phyloP scores from a whole-genome alignment of 64 coral and sea anemone genomes.

The Pocillopora verrucosa region DNA sequence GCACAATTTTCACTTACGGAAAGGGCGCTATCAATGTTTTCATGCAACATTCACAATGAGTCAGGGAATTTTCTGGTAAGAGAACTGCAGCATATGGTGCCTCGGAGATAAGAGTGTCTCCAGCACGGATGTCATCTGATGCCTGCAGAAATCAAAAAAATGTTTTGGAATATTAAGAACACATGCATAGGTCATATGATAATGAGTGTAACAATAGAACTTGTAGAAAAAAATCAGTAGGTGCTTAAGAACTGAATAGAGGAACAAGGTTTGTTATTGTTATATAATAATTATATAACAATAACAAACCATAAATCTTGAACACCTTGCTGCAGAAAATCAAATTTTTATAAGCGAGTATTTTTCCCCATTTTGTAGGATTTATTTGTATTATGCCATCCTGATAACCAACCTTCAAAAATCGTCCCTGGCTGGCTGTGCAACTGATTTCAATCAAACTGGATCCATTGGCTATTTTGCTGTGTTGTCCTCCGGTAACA shows the following conservation, averaged over 20 bases:
- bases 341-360: no score
- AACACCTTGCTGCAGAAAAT: no score
- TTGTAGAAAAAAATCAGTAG: no score
- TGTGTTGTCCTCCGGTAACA: constrained; percentile 60
- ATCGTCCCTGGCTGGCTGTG: constrained; percentile 72
- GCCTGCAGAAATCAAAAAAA: constrained; percentile 41
- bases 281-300: no score
- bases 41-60: constrained; percentile 78
- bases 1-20: constrained; percentile 57
- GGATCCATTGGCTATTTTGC: constrained; percentile 84
- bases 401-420: constrained; percentile 57
- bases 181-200: no score
- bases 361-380: background rate
- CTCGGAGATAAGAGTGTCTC: constrained; percentile 86
- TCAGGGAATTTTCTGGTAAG: constrained; percentile 73
- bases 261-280: no score
- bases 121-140: constrained; percentile 84
- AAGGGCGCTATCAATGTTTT: constrained; percentile 75
- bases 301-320: no score
- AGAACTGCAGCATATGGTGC: constrained; percentile 78
- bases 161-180: no score
- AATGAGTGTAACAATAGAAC: no score
- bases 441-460: constrained; percentile 74
- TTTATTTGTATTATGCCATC: background rate
- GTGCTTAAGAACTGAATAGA: no score